A percentile compares a stretch with the other conserved stretches of the same genome.
These are phyloP conservation scores for Gymnorhina tibicen DNA, from an alignment of 2,113 vertebrate genomes.

Conservation along the genomic window DNA sequence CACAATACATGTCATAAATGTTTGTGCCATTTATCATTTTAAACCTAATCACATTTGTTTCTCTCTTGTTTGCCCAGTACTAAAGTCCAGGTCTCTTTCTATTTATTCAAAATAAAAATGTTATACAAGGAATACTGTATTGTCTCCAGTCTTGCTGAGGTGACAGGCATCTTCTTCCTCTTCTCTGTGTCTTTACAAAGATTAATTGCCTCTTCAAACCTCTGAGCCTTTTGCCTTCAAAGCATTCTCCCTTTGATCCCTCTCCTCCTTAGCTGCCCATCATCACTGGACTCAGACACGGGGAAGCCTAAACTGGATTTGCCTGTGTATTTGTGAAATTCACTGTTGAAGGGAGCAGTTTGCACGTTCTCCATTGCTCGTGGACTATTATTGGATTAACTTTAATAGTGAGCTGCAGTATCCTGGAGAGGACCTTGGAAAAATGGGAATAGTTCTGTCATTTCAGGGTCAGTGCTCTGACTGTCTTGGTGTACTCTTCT, in stretches of 20 bases:
- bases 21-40: neutral
- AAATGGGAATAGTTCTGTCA: neutral
- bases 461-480: neutral
- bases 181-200: neutral
- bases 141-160: neutral
- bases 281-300: neutral
- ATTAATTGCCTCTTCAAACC: slow-evolving; percentile 21
- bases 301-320: neutral
- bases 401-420: neutral
- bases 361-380: neutral
- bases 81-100: neutral
- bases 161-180: neutral
- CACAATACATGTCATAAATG: neutral
- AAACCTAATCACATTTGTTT: neutral
- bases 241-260: neutral
- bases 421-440: neutral
- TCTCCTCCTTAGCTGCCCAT: neutral
- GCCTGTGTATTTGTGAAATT: neutral
- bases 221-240: neutral
- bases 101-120: neutral
- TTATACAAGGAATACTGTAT: neutral
- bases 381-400: neutral
- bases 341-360: neutral
- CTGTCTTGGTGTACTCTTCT: neutral
- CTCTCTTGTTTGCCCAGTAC: neutral